These are phyloP conservation scores for Mesorhabditis belari DNA, from an alignment of 2,888 invertebrate species.

Conservation along the genomic window DNA sequence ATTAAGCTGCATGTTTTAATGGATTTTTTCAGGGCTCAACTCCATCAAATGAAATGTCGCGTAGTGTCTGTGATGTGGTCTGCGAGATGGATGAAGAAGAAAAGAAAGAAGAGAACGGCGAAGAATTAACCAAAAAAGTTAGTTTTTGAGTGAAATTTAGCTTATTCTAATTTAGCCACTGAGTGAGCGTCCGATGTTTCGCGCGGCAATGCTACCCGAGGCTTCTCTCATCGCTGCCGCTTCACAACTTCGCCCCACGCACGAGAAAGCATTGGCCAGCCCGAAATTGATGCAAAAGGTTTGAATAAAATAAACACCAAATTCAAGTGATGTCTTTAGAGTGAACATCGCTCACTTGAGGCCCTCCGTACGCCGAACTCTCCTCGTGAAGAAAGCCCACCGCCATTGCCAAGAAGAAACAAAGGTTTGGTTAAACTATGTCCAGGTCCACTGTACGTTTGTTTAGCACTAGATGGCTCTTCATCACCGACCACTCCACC, in stretches of 20 bases:
- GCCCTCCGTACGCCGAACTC: background rate
- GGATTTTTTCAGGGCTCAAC: background rate
- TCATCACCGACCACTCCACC: background rate
- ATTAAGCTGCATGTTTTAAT: background rate
- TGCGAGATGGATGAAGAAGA: slow-evolving; percentile 6
- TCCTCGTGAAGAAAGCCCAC: background rate
- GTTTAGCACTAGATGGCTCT: background rate
- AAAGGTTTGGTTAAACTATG: background rate
- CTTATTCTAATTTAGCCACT: slow-evolving; percentile 5
- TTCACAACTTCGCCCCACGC: slow-evolving; percentile 16
- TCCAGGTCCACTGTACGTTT: background rate
- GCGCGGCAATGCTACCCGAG: slow-evolving; percentile 30
- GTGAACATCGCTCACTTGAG: background rate
- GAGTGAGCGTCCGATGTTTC: slow-evolving; percentile 7
- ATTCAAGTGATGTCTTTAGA: background rate
- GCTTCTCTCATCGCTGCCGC: slow-evolving; percentile 9
- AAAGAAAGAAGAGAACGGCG: slow-evolving; percentile 1
- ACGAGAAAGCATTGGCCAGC: slow-evolving; percentile 6
- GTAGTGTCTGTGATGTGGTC: slow-evolving; percentile 1
- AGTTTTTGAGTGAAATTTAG: background rate
- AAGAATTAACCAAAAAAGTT: background rate
- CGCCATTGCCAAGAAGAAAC: background rate
- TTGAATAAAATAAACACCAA: background rate
- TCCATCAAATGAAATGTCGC: background rate
- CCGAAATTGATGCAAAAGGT: background rate